Percentiles rank a stretch among this genome's conserved stretches.
These are phyloP conservation scores for Tenthredo amoena DNA, from an alignment of 2,888 invertebrate genomes.

Conservation along the genomic window DNA sequence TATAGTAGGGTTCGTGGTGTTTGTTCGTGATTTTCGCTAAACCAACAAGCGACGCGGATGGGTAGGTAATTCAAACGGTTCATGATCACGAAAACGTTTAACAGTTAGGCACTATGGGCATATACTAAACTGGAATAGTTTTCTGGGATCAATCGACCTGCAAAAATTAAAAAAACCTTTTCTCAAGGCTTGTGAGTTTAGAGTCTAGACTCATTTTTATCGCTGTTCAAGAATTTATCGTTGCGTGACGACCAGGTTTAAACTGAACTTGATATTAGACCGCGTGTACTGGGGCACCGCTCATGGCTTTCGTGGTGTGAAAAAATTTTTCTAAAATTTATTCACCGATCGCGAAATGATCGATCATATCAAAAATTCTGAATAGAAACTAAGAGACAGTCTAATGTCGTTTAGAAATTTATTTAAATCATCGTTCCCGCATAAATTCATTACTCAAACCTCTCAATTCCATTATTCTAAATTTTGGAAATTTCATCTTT, in stretches of 20 bases:
- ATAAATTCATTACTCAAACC: neutral
- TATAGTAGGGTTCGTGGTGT: neutral
- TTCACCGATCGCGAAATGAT: neutral
- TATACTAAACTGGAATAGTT: neutral
- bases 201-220: constrained; percentile 27
- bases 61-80: neutral
- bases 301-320: neutral
- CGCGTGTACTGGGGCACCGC: neutral
- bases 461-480: neutral
- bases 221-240: constrained; percentile 7
- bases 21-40: constrained; percentile 12
- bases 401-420: neutral
- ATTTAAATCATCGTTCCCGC: neutral
- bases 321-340: neutral
- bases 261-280: constrained; percentile 22
- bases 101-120: neutral
- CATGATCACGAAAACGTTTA: neutral
- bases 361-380: neutral
- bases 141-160: neutral
- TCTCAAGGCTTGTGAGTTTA: neutral
- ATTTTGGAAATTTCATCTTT: neutral
- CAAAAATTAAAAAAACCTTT: neutral
- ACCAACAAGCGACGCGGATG: neutral
- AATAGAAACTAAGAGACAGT: neutral
- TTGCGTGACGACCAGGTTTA: constrained; percentile 6